Evolutionary conservation across 2,113 vertebrate species (phyloP).

Genomic region (Trachemys scripta): DNA sequence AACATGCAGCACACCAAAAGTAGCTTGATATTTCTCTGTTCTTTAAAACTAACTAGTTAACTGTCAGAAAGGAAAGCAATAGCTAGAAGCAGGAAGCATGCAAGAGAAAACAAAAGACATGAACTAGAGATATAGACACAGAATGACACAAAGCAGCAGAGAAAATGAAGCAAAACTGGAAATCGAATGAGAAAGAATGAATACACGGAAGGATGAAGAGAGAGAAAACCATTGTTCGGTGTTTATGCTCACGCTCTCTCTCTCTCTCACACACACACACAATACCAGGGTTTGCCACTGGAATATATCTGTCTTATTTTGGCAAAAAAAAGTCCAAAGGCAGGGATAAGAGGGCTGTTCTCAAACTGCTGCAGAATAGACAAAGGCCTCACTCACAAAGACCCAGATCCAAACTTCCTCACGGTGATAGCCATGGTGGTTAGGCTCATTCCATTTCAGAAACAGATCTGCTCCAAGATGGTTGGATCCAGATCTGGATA

Average conservation of each 20-base stretch:
- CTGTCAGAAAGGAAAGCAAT: background rate
- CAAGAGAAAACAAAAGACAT: background rate
- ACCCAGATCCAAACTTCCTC: background rate
- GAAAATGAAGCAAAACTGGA: background rate
- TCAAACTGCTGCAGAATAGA: background rate
- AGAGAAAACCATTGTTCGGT: background rate
- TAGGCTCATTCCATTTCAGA: background rate
- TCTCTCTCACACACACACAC: background rate
- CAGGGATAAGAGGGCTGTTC: background rate
- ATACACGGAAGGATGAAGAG: fast-evolving
- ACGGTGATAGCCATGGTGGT: background rate
- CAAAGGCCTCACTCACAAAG: background rate
- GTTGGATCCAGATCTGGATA: no score
- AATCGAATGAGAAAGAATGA: background rate
- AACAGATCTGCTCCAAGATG: background rate
- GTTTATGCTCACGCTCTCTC: background rate
- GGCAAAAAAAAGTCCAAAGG: background rate
- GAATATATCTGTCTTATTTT: background rate
- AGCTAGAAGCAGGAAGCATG: background rate
- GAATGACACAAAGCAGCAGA: background rate
- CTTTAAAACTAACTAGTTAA: background rate
- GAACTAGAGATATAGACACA: background rate
- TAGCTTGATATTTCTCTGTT: background rate
- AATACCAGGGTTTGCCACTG: background rate
- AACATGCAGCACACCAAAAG: background rate